A percentile compares a stretch with the other conserved stretches of the same genome.
Conservation (phyloP, 1,140 invertebrate species). For the Drosophila subobscura region DNA sequence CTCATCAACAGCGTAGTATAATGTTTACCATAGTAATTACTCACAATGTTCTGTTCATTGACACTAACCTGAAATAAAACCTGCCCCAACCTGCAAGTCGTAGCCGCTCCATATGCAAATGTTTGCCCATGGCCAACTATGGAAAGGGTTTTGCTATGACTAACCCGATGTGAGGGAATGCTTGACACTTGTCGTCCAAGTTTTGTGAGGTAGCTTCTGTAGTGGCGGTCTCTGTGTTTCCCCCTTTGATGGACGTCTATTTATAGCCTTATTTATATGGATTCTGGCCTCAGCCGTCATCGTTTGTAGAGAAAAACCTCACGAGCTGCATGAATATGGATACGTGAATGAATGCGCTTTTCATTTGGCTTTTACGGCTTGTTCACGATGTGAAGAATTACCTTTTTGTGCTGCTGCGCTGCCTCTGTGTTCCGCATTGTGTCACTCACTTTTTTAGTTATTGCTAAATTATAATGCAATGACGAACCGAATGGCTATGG, state of each 20-base stretch:
- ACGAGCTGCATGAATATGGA: conserved; percentile 40
- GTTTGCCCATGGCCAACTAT: too few relatives aligned
- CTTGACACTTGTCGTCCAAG: neutral
- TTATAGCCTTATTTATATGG: conserved; percentile 38
- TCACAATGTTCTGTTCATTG: conserved; percentile 18
- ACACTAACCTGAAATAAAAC: conserved; percentile 15
- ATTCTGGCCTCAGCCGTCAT: conserved; percentile 41
- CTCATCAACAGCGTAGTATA: neutral
- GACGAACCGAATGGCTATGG: conserved; percentile 17
- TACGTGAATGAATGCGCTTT: conserved; percentile 22
- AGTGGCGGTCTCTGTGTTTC: conserved; percentile 14
- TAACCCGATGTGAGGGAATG: conserved; percentile 13
- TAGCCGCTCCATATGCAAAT: conserved; percentile 14
- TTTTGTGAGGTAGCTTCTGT: neutral
- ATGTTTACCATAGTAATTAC: conserved; percentile 14
- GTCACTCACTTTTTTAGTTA: conserved; percentile 39
- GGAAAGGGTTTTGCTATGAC: conserved; percentile 22
- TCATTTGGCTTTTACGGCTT: conserved; percentile 11
- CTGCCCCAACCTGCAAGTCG: conserved; percentile 39
- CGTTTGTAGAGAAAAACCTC: conserved; percentile 26
- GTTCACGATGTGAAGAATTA: conserved; percentile 20
- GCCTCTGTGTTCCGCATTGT: conserved; percentile 63
- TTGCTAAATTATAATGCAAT: conserved; percentile 36
- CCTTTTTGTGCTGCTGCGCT: conserved; percentile 28
- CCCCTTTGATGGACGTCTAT: conserved; percentile 30